Evolutionary conservation across 2,888 invertebrate genomes (phyloP), one percentile per base, ranked within the genome.

Genomic region (Nyleta sp.): DNA sequence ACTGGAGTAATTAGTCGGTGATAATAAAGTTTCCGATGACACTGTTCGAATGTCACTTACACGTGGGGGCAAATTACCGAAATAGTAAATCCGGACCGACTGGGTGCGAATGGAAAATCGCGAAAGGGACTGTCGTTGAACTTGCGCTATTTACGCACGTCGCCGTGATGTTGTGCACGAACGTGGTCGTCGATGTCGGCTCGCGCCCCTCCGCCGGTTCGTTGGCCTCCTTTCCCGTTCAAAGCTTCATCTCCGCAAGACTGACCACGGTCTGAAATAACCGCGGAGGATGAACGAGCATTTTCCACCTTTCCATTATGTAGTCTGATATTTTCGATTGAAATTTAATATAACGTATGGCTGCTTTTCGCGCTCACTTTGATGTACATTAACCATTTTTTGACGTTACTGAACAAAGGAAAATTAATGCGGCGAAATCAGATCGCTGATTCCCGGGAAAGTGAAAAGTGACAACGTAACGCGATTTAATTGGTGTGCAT

Each of bases 91-190:
- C 20, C 13, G 38, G 22, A 38, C 10, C 22, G 35, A 1, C 18
- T 31, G 35, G 8, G n/a, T 22, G 35, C 55, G 28, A 31, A 7
- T 40, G 50, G 60, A 53, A 50, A 62, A 52, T 68, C 38, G 28
- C 24, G 53, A 50, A 46, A 33, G 64, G 64, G 44, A 71, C 77
- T 64, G 80, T 71, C 73, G 77, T 62, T 75, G 72, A 80, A 80
- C 80, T 78, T 78, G 78, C 55, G 72, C 64, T 80, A 78, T 78
- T 80, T 78, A 68, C 74, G 80, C 65, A 52, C 52, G 46, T 60
- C 53, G 60, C n/a, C 53, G 65, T 71, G 62, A 68, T 67, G 65
- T 48, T n/a, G 55, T 48, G 48, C 11, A 60, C 33, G 44, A 48
- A 57, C 55, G 44, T 24, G 44, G 52, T 65, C 33, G 44, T 24